Percentiles rank a stretch among this genome's conserved stretches.
Conservation (phyloP, 2,113 vertebrate genomes). For the Aegotheles bennettii region DNA sequence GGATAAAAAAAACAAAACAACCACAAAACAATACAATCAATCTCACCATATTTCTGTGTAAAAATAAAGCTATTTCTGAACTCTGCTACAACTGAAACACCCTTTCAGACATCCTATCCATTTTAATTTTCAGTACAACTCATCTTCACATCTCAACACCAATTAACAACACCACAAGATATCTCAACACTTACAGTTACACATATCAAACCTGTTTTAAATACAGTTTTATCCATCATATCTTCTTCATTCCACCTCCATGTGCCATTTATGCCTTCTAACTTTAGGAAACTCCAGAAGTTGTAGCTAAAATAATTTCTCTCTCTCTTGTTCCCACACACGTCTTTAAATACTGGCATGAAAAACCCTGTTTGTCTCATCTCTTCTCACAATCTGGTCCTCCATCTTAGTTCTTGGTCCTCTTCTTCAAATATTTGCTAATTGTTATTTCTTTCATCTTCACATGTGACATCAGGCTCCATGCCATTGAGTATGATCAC, state of each 20-base stretch:
- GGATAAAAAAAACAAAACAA: too few species aligned
- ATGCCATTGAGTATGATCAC: fast-evolving
- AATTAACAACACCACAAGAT: fast-evolving
- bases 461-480: neutral
- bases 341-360: neutral
- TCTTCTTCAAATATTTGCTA: neutral
- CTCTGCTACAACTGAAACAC: neutral
- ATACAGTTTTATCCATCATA: neutral
- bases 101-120: neutral
- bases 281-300: neutral
- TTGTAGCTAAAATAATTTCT: neutral
- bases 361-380: neutral
- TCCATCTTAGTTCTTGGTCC: neutral
- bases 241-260: neutral
- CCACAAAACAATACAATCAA: neutral
- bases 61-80: neutral
- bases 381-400: neutral
- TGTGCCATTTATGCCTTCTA: neutral
- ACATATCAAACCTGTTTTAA: neutral
- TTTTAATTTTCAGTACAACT: neutral
- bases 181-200: neutral
- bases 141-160: neutral
- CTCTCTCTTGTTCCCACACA: neutral
- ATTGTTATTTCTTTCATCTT: neutral
- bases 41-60: neutral